Conservation (phyloP, 2,113 vertebrate genomes). For the Stercorarius parasiticus region DNA sequence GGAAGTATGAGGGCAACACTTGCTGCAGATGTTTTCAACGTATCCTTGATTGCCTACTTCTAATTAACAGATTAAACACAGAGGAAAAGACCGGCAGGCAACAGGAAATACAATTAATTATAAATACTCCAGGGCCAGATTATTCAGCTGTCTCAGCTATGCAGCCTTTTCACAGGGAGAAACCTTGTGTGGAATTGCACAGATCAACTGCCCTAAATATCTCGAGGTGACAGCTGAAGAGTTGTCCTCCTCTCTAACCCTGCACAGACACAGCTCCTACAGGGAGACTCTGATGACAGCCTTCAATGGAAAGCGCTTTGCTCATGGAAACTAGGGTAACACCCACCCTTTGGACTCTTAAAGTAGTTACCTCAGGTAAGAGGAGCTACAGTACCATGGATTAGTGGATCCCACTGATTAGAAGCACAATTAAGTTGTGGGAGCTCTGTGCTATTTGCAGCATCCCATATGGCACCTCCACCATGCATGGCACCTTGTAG, state of each 20-base stretch:
- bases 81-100: slow-evolving; percentile 8
- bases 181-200: not conserved
- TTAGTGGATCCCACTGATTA: not conserved
- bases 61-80: slow-evolving; percentile 49
- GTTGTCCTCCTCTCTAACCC: not conserved
- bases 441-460: not conserved
- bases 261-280: not conserved
- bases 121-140: not conserved
- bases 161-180: not conserved
- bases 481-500: not conserved
- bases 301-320: not conserved
- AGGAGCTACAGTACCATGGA: not conserved
- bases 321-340: not conserved
- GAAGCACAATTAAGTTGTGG: not conserved
- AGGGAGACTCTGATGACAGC: not conserved
- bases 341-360: not conserved
- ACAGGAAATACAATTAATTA: slow-evolving; percentile 21
- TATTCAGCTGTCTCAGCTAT: not conserved
- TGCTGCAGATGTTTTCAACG: slow-evolving; percentile 24
- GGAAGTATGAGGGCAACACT: not conserved
- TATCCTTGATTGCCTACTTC: slow-evolving; percentile 1
- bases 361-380: not conserved
- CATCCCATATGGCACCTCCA: not conserved
- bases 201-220: not conserved
- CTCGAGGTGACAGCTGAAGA: not conserved